Percentiles rank a stretch among this genome's conserved stretches.
Conservation (phyloP, 1,140 invertebrate genomes). For the Drosophila pectinifera region DNA sequence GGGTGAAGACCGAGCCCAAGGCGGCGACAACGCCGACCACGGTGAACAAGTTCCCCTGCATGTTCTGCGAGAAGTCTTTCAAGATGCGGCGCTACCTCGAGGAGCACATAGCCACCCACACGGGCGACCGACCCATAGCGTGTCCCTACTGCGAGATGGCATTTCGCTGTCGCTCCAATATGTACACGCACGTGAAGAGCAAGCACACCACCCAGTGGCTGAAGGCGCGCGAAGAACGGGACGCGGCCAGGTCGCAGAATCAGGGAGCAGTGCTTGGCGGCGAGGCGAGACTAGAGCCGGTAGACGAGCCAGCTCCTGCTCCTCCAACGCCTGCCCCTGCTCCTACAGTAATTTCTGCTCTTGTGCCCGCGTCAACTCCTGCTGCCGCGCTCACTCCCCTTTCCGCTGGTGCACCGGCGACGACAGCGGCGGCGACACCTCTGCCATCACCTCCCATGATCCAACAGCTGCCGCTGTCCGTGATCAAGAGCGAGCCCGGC, state of each 20-base stretch:
- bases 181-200: slow-evolving; percentile 83
- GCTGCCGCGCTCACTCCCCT: not conserved
- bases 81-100: slow-evolving; percentile 72
- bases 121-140: slow-evolving; percentile 74
- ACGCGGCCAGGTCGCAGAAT: slow-evolving; percentile 60
- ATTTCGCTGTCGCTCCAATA: slow-evolving; percentile 81
- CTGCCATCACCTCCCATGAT: not conserved
- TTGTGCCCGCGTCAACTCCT: not conserved
- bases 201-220: slow-evolving; percentile 73
- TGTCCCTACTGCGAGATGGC: slow-evolving; percentile 82
- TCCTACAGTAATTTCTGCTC: not conserved
- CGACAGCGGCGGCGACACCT: slow-evolving; percentile 1
- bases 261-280: slow-evolving; percentile 23
- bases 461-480: slow-evolving; percentile 14
- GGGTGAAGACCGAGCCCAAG: slow-evolving; percentile 19
- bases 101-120: slow-evolving; percentile 84
- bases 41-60: slow-evolving; percentile 67
- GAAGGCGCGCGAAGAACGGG: slow-evolving; percentile 69
- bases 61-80: slow-evolving; percentile 77
- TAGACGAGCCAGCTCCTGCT: slow-evolving; percentile 4
- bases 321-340: not conserved
- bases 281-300: slow-evolving; percentile 28
- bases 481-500: slow-evolving; percentile 49
- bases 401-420: not conserved
- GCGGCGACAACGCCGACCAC: slow-evolving; percentile 18